Percentiles rank a stretch among this genome's conserved stretches.
Evolutionary conservation across 2,888 invertebrate species (phyloP).

Genomic region (Drosophila multiciliata): DNA sequence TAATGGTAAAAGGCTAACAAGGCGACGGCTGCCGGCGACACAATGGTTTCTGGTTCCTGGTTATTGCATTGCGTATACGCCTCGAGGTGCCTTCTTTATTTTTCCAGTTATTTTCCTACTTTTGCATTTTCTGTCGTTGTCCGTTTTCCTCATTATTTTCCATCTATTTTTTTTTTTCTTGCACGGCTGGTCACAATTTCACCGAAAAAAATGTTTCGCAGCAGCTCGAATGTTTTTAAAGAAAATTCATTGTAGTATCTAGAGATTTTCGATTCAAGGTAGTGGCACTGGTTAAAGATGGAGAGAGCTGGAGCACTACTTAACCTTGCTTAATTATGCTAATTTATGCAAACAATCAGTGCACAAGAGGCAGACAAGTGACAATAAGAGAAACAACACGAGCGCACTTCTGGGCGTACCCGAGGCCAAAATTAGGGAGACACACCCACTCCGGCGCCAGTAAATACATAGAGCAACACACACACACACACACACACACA

Average conservation of each 20-base stretch:
- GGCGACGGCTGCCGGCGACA: conserved; percentile 58
- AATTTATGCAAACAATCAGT: conserved; percentile 79
- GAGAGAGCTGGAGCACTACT: conserved; percentile 14
- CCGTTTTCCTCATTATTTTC: conserved; percentile 10
- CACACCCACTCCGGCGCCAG: conserved; percentile 18
- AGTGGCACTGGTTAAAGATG: neutral
- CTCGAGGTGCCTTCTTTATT: conserved; percentile 31
- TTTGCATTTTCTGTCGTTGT: conserved; percentile 53
- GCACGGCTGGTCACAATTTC: conserved; percentile 67
- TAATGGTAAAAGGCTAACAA: conserved; percentile 70
- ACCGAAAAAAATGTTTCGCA: conserved; percentile 50
- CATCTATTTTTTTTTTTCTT: conserved; percentile 1
- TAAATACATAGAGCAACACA: conserved; percentile 26
- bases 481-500: conserved; percentile 68
- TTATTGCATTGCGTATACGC: conserved; percentile 73
- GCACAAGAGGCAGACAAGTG: conserved; percentile 77
- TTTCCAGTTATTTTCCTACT: conserved; percentile 61
- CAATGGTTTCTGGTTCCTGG: conserved; percentile 26
- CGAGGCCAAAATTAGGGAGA: conserved; percentile 53
- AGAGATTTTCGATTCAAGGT: conserved; percentile 16
- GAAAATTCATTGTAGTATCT: conserved; percentile 39
- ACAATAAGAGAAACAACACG: conserved; percentile 48
- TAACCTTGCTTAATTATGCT: conserved; percentile 75
- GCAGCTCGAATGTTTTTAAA: conserved; percentile 19
- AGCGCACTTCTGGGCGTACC: conserved; percentile 55